Conservation (phyloP, 2,888 invertebrate species). For the Endotricha flammealis region DNA sequence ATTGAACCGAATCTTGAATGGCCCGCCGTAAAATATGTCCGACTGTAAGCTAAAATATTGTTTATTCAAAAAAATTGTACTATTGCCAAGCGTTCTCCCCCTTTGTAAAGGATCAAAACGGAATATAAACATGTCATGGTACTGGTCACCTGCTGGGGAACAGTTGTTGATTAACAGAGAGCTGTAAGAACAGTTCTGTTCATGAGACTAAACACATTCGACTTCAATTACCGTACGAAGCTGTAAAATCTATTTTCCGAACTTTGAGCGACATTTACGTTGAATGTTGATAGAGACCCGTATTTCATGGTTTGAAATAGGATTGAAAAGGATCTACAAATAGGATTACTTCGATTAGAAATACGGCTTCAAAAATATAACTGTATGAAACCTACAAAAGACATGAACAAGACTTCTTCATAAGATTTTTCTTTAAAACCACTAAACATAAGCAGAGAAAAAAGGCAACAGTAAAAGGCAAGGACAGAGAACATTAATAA, state of each 20-base stretch:
- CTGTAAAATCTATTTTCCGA: slow-evolving; percentile 4
- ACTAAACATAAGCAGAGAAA: no score
- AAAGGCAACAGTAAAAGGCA: no score
- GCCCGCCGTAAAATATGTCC: slow-evolving; percentile 21
- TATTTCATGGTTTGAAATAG: no score
- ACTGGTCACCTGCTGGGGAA: slow-evolving; percentile 1
- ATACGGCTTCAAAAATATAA: no score
- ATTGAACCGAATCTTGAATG: slow-evolving; percentile 37
- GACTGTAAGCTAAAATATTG: slow-evolving; percentile 22
- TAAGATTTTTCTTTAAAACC: no score
- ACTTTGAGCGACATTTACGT: no score
- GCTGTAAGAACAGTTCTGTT: background rate
- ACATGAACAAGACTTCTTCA: no score
- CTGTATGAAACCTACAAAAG: no score
- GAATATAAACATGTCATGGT: slow-evolving; percentile 38
- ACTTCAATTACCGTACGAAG: background rate
- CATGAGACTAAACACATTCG: background rate
- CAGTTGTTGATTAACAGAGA: background rate
- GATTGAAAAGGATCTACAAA: no score
- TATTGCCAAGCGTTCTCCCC: slow-evolving; percentile 47
- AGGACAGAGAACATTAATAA: no score
- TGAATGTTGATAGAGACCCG: no score
- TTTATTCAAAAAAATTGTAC: slow-evolving; percentile 37
- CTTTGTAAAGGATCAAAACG: slow-evolving; percentile 26
- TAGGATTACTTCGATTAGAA: no score